Base-by-base conservation (phyloP, 2,888 invertebrate genomes). In the Spodoptera exigua region DNA sequence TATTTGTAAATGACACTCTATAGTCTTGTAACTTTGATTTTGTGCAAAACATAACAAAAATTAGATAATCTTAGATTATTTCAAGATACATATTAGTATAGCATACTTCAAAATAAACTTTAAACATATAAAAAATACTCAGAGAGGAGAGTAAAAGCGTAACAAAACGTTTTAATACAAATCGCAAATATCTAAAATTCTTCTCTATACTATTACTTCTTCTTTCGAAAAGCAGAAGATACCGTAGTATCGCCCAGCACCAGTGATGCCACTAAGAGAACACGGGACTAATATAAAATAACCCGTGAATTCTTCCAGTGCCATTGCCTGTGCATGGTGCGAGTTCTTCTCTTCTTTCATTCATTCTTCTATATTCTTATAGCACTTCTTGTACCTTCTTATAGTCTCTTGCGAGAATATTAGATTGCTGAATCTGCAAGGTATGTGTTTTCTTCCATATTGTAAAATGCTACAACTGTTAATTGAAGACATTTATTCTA, bases 261-360 rank as follows among this genome's bases (percentile, higher is more conserved):
- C 86, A 94, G 94, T 93, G 95, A 96, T 96, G 96, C 95, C 96
- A 96, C 96, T 95, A 95, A 95, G 95, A 95, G 95, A 95, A 93
- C 96, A 96, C 96, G 96, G 95, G 95, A 88, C 84, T 91, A 84
- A 80, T 78, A 80, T 27, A 93, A 94, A 90, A 84, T 89, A 95
- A 96, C 96, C 96, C 96, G 96, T 96, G 96, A 96, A 96, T 96
- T 96, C 96, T 96, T 96, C 96, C 96, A 96, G 96, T 96, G 96
- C 96, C 96, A 96, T 96, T 96, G 95, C 96, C 96, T 96, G 96
- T 94, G 94, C 91, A 84, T 91, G 88, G 90, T 88, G 91, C 93
- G 91, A 88, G 71, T 55, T 81, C 76, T 87, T 86, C 81, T 68
- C 52, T 68, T 60, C 72, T 61, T 14, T 61, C 61, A 17, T 36